Conservation (phyloP, 2,888 invertebrate species). For the Agrenia bidenticulata region DNA sequence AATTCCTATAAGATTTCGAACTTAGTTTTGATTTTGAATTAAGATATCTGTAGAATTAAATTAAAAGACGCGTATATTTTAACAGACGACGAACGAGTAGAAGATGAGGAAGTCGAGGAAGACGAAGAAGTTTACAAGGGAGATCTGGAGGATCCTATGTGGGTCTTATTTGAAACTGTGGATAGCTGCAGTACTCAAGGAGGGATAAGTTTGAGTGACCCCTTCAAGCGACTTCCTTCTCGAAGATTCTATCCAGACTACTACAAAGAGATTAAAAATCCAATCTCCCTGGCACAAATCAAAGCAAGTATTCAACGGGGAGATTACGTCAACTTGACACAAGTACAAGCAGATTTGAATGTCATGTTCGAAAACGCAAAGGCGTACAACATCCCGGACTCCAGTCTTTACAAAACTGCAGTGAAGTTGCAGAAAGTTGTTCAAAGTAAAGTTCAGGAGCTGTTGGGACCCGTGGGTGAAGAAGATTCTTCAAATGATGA, state of each 20-base stretch:
- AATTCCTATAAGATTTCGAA: no score
- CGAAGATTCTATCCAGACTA: slow-evolving; percentile 93
- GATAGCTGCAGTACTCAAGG: slow-evolving; percentile 56
- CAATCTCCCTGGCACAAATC: slow-evolving; percentile 91
- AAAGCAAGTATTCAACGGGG: slow-evolving; percentile 61
- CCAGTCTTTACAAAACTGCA: slow-evolving; percentile 80
- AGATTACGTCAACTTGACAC: slow-evolving; percentile 78
- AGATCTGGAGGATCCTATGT: slow-evolving; percentile 72
- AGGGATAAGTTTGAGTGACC: slow-evolving; percentile 83
- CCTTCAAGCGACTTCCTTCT: slow-evolving; percentile 90
- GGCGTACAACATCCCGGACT: slow-evolving; percentile 78
- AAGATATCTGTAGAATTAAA: no score
- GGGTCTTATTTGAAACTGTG: slow-evolving; percentile 86
- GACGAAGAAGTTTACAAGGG: slow-evolving; percentile 57
- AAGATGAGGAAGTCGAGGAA: slow-evolving; percentile 54
- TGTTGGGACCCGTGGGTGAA: slow-evolving; percentile 64
- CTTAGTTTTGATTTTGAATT: no score
- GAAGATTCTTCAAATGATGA: slow-evolving; percentile 33
- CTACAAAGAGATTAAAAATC: slow-evolving; percentile 93
- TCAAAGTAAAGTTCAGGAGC: slow-evolving; percentile 76
- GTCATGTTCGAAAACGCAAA: slow-evolving; percentile 97
- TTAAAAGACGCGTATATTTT: no score
- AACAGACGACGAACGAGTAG: slow-evolving; percentile 65
- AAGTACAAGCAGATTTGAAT: slow-evolving; percentile 90
- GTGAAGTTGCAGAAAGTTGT: slow-evolving; percentile 79